Base-by-base conservation (phyloP, 2,888 invertebrate genomes). In the Rhamnusium bicolor region DNA sequence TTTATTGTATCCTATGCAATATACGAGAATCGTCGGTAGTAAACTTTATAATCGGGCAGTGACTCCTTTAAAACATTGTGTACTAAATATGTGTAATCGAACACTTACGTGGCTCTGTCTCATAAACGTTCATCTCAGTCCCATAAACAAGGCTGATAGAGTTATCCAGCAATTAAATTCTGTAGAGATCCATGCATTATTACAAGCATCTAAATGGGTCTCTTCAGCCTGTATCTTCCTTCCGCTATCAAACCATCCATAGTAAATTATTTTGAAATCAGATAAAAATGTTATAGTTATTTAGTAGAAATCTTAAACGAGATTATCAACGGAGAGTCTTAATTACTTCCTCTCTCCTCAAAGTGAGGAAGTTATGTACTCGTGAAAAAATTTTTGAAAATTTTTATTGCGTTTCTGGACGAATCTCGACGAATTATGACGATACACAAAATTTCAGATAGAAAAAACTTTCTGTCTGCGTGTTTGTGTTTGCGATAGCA, bases 21-120 rank as follows among this genome's bases (percentile, higher is more conserved):
- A n/a, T 10, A 24, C 61, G n/a, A 18, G 32, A 47, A 7, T n/a
- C 24, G n/a, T 7, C 18, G 19, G 61, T 46, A 61, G 46, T 61
- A 61, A 46, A 61, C 19, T 61, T 12, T 7, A 47, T 24, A 61
- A 61, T 61, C 61, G 46, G 61, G 21, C 61, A 46, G 21, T 21
- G 61, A 61, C 61, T 47, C n/a, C 61, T 21, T 54, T 27, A 19
- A n/a, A 47, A 46, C 47, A 46, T 61, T 46, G 61, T 46, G 21
- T 18, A 47, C 61, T 24, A 47, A 61, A 61, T 61, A 61, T 10
- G 46, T 61, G 61, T 61, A 61, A 61, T 61, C 61, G 61, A 61
- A 40, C 47, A 61, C 47, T 61, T 61, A 61, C 14, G 24, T 54
- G 54, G 24, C 18, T 24, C 12, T 54, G 54, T 24, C 21, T 61